Evolutionary conservation across 2,888 invertebrate species (phyloP).

Genomic region (Caenorhabditis panamensis): DNA sequence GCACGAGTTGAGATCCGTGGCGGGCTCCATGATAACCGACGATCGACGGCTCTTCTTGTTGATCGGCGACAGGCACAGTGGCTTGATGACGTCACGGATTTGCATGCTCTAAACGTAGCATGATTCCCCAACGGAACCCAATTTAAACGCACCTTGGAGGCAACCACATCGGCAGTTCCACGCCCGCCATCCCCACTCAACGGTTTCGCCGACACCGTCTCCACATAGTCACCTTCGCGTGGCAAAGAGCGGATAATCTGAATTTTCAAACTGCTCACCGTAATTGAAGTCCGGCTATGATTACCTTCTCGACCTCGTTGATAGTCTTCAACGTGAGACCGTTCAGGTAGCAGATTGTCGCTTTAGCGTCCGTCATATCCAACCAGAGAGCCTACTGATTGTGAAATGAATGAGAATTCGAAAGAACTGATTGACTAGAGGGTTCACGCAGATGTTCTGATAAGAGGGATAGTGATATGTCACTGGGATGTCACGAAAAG

Average conservation of each 20-base stretch:
- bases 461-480: too few relatives aligned
- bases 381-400: too few relatives aligned
- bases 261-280: too few relatives aligned
- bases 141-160: constrained; percentile 21
- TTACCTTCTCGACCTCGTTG: constrained; percentile 53
- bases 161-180: constrained; percentile 46
- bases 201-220: constrained; percentile 19
- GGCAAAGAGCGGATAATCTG: constrained; percentile 45
- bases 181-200: constrained; percentile 8
- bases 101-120: constrained; percentile 46
- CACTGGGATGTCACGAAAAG: too few relatives aligned
- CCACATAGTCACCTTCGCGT: constrained; percentile 39
- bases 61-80: constrained; percentile 44
- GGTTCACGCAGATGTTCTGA: too few relatives aligned
- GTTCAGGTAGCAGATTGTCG: constrained; percentile 46
- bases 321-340: constrained; percentile 50
- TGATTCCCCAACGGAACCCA: too few relatives aligned
- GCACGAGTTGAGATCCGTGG: too few relatives aligned
- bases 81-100: constrained; percentile 37
- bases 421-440: too few relatives aligned
- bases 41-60: neutral
- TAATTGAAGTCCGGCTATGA: neutral
- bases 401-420: too few relatives aligned
- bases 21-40: neutral
- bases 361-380: constrained; percentile 49